Percentiles rank a stretch among this genome's conserved stretches.
Evolutionary conservation across 2,888 invertebrate genomes (phyloP).

Genomic region (Polietes domitor): DNA sequence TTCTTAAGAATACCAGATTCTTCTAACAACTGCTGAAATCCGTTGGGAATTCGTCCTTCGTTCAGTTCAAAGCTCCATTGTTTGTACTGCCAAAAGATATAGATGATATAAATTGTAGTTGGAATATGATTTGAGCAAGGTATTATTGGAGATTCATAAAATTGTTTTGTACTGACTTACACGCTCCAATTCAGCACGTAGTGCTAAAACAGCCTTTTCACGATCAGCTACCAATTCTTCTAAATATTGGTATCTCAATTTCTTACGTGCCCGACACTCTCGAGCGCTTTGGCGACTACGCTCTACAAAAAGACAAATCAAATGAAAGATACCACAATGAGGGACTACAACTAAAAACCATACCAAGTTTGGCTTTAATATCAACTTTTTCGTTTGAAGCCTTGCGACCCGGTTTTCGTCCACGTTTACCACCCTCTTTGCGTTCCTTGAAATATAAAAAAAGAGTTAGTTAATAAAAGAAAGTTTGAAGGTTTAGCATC

Average conservation of each 20-base stretch:
- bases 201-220: constrained; percentile 93
- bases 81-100: constrained; percentile 85
- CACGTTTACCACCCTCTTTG: constrained; percentile 92
- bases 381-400: constrained; percentile 93
- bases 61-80: constrained; percentile 91
- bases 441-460: constrained; percentile 80
- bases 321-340: background rate
- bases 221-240: constrained; percentile 96
- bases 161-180: constrained; percentile 82
- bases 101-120: constrained; percentile 60
- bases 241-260: constrained; percentile 96
- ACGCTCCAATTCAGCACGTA: constrained; percentile 94
- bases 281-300: constrained; percentile 98
- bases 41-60: constrained; percentile 90
- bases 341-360: constrained; percentile 47
- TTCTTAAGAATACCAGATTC: constrained; percentile 88
- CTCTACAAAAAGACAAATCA: constrained; percentile 83
- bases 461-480: too few species aligned
- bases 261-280: constrained; percentile 98
- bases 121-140: constrained; percentile 21
- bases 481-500: constrained; percentile 1
- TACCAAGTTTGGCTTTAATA: constrained; percentile 96
- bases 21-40: constrained; percentile 88
- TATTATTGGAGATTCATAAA: constrained; percentile 16
- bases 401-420: constrained; percentile 93